Conservation (phyloP, 2,888 invertebrate genomes). For the Saturnia japonica region DNA sequence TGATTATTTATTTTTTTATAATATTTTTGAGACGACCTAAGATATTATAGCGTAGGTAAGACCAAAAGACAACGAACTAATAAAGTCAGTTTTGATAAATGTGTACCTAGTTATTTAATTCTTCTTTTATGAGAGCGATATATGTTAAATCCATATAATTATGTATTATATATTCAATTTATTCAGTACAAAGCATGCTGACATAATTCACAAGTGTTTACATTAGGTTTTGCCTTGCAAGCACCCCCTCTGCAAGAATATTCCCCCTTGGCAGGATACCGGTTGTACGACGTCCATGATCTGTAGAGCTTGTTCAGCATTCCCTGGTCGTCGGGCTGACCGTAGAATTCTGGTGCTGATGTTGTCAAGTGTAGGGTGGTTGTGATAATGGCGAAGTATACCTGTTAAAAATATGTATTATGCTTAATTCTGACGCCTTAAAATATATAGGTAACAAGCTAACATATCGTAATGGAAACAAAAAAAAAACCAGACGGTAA, state of each 20-base stretch:
- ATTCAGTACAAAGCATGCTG: conserved; percentile 42
- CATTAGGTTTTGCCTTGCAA: conserved; percentile 34
- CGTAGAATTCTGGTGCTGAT: conserved; percentile 34
- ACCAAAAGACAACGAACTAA: no score
- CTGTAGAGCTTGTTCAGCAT: conserved; percentile 48
- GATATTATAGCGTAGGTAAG: no score
- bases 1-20: no score
- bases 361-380: conserved; percentile 26
- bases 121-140: no score
- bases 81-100: no score
- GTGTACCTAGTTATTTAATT: no score
- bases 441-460: not conserved
- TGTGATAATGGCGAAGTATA: conserved; percentile 29
- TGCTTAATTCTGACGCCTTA: no score
- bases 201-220: conserved; percentile 40
- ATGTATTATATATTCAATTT: conserved; percentile 14
- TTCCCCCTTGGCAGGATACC: conserved; percentile 56
- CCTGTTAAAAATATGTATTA: conserved; percentile 34
- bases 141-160: no score
- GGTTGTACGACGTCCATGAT: conserved; percentile 26
- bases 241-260: conserved; percentile 44
- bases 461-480: no score
- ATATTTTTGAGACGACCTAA: no score
- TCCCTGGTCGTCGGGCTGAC: conserved; percentile 41
- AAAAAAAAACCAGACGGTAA: no score